phyloP scores from a whole-genome alignment of 2,888 invertebrate genomes.

The Busseola fusca region DNA sequence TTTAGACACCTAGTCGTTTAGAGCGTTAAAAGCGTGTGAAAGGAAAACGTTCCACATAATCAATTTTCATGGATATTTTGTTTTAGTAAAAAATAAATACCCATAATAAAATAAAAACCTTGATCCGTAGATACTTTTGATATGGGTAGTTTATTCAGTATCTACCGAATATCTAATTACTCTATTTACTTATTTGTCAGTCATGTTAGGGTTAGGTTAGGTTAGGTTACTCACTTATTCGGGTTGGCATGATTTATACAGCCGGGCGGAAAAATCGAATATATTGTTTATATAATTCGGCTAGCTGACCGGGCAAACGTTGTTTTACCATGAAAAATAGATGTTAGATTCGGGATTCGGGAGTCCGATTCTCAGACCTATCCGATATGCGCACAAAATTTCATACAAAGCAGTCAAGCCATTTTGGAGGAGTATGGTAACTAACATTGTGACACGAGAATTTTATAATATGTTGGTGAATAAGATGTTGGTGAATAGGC shows the following conservation, averaged over 20 bases:
- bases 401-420: too few species aligned
- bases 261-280: neutral
- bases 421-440: too few species aligned
- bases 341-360: too few species aligned
- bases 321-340: too few species aligned
- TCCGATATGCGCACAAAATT: too few species aligned
- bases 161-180: neutral
- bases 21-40: neutral
- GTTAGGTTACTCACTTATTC: neutral
- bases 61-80: neutral
- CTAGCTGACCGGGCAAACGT: too few species aligned
- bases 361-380: too few species aligned
- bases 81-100: too few species aligned
- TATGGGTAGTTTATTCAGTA: neutral
- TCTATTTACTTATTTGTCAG: neutral
- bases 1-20: neutral
- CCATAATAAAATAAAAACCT: neutral
- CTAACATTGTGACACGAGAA: too few species aligned
- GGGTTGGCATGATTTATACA: neutral
- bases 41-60: neutral
- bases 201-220: neutral
- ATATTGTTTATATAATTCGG: too few species aligned
- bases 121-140: neutral
- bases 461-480: too few species aligned
- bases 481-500: neutral